Conservation (phyloP, 2,888 invertebrate genomes). For the Tachystola acroxantha region DNA sequence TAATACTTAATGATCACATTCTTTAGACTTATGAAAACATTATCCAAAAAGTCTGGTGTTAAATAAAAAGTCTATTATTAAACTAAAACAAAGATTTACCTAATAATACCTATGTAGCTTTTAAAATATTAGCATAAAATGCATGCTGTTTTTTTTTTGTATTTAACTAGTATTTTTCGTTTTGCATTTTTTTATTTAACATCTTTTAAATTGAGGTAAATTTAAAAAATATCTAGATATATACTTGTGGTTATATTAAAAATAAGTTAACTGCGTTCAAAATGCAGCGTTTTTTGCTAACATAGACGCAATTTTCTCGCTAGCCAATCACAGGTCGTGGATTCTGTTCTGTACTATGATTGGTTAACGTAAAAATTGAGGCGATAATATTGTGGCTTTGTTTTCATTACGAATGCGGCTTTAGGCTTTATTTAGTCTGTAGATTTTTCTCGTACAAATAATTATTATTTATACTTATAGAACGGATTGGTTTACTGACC, state of each 20-base stretch:
- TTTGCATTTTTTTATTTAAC: not conserved
- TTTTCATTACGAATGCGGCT: too few species aligned
- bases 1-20: too few species aligned
- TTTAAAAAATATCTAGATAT: not conserved
- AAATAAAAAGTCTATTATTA: conserved; percentile 34
- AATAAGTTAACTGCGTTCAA: too few species aligned
- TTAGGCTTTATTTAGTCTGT: not conserved
- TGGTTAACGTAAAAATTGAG: too few species aligned
- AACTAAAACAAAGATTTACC: conserved; percentile 25
- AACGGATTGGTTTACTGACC: too few species aligned
- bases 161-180: not conserved
- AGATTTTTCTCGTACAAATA: conserved; percentile 3
- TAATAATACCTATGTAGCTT: conserved; percentile 11
- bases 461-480: conserved; percentile 19
- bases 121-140: conserved; percentile 33
- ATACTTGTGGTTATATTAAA: not conserved
- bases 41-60: conserved; percentile 46
- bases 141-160: conserved; percentile 20
- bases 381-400: too few species aligned
- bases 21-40: too few species aligned
- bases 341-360: too few species aligned
- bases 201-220: not conserved
- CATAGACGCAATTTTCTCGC: too few species aligned
- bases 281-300: too few species aligned
- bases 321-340: too few species aligned